Conservation (phyloP, 53 echinoderm and acorn worm species). For the Echinometra lucunter region DNA sequence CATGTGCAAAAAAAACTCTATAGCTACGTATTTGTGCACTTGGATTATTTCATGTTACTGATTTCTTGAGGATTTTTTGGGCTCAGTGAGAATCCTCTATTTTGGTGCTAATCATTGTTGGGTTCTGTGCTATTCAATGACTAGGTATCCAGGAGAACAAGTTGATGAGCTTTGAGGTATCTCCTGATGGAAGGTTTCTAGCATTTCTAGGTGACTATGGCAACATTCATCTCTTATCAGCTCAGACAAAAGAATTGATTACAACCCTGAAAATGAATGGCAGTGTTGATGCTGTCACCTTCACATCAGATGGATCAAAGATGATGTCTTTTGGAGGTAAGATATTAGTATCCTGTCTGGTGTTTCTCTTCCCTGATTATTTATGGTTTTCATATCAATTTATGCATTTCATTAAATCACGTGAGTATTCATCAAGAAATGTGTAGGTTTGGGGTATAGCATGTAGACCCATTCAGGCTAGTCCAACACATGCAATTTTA, state of each 20-base stretch:
- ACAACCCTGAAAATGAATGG: constrained; percentile 93
- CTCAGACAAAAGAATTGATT: constrained; percentile 94
- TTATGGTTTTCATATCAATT: no score
- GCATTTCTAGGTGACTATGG: constrained; percentile 90
- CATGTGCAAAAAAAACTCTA: no score
- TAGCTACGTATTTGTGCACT: no score
- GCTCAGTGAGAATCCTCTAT: no score
- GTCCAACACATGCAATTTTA: neutral
- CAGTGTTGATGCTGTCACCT: constrained; percentile 75
- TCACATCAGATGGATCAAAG: constrained; percentile 84
- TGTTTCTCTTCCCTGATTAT: neutral
- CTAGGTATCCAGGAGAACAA: constrained; percentile 79
- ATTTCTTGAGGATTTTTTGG: no score
- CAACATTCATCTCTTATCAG: constrained; percentile 83
- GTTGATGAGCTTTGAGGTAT: constrained; percentile 80
- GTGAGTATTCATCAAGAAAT: no score
- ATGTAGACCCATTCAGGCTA: no score
- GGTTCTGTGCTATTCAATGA: neutral
- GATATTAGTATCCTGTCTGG: neutral
- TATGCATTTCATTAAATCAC: no score
- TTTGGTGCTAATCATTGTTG: neutral
- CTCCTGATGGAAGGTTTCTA: constrained; percentile 86
- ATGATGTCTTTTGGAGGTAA: constrained; percentile 91
- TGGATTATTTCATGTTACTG: no score
- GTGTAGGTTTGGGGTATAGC: no score